Percentiles rank a stretch among this genome's conserved stretches.
Evolutionary conservation across 2,888 invertebrate genomes (phyloP).

Genomic region (Cheilosia urbana): DNA sequence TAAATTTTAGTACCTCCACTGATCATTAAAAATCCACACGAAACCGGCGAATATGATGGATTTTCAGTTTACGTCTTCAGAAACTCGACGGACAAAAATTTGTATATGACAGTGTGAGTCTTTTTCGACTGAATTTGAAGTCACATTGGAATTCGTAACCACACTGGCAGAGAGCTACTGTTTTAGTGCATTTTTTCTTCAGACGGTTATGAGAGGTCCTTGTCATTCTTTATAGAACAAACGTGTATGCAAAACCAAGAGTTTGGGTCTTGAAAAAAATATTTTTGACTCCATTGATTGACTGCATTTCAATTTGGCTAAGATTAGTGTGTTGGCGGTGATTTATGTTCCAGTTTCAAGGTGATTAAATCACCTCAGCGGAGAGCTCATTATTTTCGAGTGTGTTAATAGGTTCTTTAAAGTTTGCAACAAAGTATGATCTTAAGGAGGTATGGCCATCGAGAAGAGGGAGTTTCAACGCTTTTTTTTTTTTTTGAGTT

Average conservation of each 20-base stretch:
- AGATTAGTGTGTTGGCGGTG: conserved; percentile 46
- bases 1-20: conserved; percentile 42
- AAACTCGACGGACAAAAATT: conserved; percentile 24
- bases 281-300: conserved; percentile 25
- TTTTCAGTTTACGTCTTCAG: conserved; percentile 40
- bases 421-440: not conserved
- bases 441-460: too few relatives aligned
- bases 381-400: not conserved
- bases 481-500: too few relatives aligned
- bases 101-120: not conserved
- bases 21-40: conserved; percentile 53
- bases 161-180: conserved; percentile 43
- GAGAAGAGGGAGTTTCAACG: too few relatives aligned
- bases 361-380: not conserved
- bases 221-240: conserved; percentile 5
- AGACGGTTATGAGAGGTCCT: not conserved
- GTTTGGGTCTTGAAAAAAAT: not conserved
- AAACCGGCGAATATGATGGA: conserved; percentile 33
- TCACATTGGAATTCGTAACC: conserved; percentile 29
- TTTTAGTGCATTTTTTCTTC: conserved; percentile 1
- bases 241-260: conserved; percentile 26
- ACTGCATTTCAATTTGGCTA: conserved; percentile 47
- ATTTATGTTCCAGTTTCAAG: conserved; percentile 25
- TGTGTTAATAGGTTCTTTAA: not conserved
- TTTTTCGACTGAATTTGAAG: not conserved